phyloP scores from a whole-genome alignment of 2,888 invertebrate genomes.

The Eristalis intricaria region DNA sequence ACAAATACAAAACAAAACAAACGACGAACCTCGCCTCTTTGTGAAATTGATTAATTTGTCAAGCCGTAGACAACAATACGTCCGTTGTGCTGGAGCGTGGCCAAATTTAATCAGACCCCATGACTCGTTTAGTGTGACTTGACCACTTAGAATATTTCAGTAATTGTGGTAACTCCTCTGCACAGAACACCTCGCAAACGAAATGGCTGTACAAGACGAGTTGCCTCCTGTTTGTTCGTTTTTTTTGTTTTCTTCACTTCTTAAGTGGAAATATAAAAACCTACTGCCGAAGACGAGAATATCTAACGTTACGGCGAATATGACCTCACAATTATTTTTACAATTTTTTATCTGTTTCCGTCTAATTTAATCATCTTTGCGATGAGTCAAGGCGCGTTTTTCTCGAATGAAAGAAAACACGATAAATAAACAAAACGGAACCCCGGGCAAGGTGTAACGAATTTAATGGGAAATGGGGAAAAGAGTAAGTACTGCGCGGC shows the following conservation, averaged over 20 bases:
- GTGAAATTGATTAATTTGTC: constrained; percentile 60
- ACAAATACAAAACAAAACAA: constrained; percentile 29
- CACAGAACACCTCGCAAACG: constrained; percentile 32
- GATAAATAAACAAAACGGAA: constrained; percentile 21
- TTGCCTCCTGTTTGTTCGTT: constrained; percentile 14
- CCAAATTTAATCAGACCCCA: constrained; percentile 30
- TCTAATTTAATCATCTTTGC: constrained; percentile 77
- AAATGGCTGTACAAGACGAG: constrained; percentile 40
- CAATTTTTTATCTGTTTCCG: constrained; percentile 76
- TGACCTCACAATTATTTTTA: constrained; percentile 75
- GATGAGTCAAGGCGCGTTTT: constrained; percentile 41
- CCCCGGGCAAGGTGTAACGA: background rate
- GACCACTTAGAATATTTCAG: constrained; percentile 20
- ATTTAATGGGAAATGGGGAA: constrained; percentile 8
- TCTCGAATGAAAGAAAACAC: constrained; percentile 13
- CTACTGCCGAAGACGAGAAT: background rate
- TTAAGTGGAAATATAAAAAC: constrained; percentile 8
- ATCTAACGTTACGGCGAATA: constrained; percentile 55
- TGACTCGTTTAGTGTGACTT: constrained; percentile 28
- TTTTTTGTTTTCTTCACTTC: constrained; percentile 26
- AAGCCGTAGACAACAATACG: constrained; percentile 20
- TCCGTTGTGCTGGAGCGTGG: constrained; percentile 19
- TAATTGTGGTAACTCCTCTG: constrained; percentile 46
- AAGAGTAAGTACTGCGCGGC: background rate
- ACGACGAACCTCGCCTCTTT: background rate